Evolutionary conservation across 2,888 invertebrate species (phyloP), one percentile per base, ranked within the genome.

Genomic region (Marasmarcha lunaedactyla): DNA sequence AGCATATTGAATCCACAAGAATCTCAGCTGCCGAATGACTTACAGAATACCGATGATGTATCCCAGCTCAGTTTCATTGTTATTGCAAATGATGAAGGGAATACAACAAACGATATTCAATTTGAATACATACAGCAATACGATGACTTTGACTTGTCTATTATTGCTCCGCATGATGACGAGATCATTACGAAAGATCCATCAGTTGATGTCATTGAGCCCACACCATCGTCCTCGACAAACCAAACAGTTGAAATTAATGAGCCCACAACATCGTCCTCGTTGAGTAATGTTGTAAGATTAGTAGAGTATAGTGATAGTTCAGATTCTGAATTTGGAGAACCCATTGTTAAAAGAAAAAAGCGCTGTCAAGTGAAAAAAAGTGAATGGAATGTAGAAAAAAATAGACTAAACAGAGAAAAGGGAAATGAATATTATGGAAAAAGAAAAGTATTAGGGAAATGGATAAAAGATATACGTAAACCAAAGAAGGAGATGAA

Each of bases 361-460:
- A 43, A 45, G 41, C 39, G 41, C 38, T 45, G 45, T 39, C 45
- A 43, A 37, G 43, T 45, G 35, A 45, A 43, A 20, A 43, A 45
- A 40, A 15, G 35, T 15, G 38, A 37, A 41, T 43, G 39, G 37
- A 36, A 37, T 37, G 36, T 39, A 36, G 36, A 38, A 35, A 43
- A 40, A 37, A 38, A 41, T 38, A 45, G 41, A 10, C 37, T 38
- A 37, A 38, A 42, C 43, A 35, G 38, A 36, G 45, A 41, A 39
- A 43, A 43, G 15, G 43, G 41, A 34, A 42, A 39, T 35, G 39
- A 45, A 37, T 45, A 43, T 33, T 43, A 3, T 39, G 39, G 45
- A 1, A 40, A 38, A 20, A 45, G 43, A 39, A 39, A 45, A 39
- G 43, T 43, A 39, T 33, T 41, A 7, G 41, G 45, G 35, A 40